Conservation (phyloP, 2,888 invertebrate genomes). For the Crioceris asparagi region DNA sequence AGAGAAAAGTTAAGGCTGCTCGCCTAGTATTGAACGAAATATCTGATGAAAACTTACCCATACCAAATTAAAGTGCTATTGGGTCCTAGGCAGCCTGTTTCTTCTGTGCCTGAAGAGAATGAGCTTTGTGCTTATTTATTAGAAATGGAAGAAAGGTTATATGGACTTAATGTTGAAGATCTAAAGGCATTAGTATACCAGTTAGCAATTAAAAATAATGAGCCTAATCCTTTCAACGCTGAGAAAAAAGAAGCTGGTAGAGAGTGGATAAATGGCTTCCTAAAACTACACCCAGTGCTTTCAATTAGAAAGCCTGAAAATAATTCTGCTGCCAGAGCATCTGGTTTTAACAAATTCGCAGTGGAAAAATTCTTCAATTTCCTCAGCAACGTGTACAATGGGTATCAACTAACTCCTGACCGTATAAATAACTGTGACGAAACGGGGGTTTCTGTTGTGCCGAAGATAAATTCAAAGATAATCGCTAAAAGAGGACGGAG, state of each 20-base stretch:
- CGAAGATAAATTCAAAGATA: no score
- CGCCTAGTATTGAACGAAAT: neutral
- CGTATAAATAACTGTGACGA: conserved; percentile 1
- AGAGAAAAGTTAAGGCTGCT: neutral
- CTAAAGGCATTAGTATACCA: neutral
- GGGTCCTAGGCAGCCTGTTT: neutral
- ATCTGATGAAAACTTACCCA: neutral
- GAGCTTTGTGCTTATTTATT: neutral
- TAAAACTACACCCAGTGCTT: no score
- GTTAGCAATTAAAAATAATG: neutral
- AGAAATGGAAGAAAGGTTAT: neutral
- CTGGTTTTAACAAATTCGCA: neutral
- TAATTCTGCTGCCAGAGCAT: neutral
- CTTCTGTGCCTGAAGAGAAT: neutral
- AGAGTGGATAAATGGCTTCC: neutral
- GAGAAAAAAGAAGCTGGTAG: neutral
- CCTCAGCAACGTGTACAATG: neutral
- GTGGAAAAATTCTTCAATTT: conserved; percentile 1
- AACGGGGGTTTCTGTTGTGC: conserved; percentile 1
- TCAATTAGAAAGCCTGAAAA: no score
- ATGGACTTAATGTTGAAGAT: neutral
- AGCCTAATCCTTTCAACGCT: no score
- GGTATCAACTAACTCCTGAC: neutral
- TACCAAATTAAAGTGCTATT: neutral
- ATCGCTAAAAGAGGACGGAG: neutral